Evolutionary conservation across 2,113 vertebrate genomes (phyloP).

Genomic region (Nothoprocta perdicaria): DNA sequence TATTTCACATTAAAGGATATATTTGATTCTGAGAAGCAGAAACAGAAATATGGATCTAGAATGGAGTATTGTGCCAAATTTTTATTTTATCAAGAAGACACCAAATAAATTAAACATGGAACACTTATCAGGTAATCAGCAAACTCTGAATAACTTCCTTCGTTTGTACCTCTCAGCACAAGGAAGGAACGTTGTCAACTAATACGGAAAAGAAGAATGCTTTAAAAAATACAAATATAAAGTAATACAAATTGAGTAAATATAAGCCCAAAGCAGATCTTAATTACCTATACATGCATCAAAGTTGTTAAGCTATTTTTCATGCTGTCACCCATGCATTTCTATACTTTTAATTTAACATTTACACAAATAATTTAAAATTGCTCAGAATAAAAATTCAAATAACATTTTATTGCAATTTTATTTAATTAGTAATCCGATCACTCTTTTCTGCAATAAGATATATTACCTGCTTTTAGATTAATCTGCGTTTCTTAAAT

Average conservation of each 20-base stretch:
- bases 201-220: background rate
- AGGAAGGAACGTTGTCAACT: background rate
- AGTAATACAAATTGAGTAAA: background rate
- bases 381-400: background rate
- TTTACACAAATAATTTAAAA: background rate
- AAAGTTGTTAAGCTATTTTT: background rate
- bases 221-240: background rate
- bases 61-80: background rate
- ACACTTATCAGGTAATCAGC: background rate
- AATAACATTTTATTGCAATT: background rate
- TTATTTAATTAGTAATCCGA: background rate
- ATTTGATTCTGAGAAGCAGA: background rate
- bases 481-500: background rate
- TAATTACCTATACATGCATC: background rate
- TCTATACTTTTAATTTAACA: background rate
- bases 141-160: background rate
- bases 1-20: background rate
- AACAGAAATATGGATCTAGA: background rate
- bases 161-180: background rate
- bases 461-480: background rate
- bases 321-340: background rate
- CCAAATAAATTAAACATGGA: background rate
- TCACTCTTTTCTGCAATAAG: background rate
- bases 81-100: background rate
- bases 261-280: background rate